Conservation (phyloP, 2,113 vertebrate species). For the Pollimyrus isidori region DNA sequence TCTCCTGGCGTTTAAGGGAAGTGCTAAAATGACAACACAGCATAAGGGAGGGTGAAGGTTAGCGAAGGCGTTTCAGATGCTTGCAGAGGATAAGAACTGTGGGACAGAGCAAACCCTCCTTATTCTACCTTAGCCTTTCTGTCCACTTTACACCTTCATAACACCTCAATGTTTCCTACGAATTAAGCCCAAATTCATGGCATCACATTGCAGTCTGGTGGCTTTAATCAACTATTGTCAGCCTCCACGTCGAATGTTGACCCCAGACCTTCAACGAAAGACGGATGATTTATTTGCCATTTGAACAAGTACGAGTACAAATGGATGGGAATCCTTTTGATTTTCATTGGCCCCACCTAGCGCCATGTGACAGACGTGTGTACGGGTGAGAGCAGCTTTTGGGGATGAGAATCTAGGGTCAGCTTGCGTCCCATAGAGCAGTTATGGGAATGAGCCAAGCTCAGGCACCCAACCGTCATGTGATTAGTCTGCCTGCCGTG, state of each 20-base stretch:
- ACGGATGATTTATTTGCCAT: neutral
- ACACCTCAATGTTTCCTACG: neutral
- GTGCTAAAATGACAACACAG: neutral
- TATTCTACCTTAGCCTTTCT: conserved; percentile 39
- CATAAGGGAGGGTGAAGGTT: neutral
- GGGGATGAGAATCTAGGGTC: neutral
- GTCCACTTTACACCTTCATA: neutral
- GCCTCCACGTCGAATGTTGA: neutral
- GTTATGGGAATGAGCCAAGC: neutral
- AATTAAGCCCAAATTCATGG: neutral
- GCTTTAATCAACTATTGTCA: neutral
- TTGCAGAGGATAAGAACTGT: neutral
- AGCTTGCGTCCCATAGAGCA: no score
- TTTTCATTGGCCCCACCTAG: neutral
- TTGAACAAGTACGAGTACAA: neutral
- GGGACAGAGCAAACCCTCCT: conserved; percentile 49
- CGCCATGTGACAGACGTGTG: neutral
- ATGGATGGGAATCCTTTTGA: neutral
- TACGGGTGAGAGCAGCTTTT: neutral
- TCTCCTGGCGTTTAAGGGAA: neutral
- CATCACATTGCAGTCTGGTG: neutral
- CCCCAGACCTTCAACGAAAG: neutral
- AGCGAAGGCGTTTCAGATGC: neutral
- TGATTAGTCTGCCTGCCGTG: neutral
- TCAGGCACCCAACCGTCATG: neutral